Evolutionary conservation across 2,113 vertebrate species (phyloP), one percentile per base, ranked within the genome.

Genomic region (Myrmophylax atrothorax): DNA sequence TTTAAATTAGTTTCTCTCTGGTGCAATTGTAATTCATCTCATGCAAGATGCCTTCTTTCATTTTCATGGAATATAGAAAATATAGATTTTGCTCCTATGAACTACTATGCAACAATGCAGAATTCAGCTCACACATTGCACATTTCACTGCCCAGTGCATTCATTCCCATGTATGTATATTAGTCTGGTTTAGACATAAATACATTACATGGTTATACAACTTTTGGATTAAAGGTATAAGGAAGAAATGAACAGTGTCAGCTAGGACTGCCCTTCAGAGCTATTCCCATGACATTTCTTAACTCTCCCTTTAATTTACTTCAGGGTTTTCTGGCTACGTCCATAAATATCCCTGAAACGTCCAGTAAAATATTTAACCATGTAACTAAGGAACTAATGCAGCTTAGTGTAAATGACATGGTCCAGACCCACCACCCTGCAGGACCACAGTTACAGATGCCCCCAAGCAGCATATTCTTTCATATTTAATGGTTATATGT

Each of bases 311-410:
- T 89, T 93, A 87, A 94, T 95, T 95, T 90, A 95, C 66, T 80
- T 95, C 67, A 59, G 63, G 35, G 37, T 73, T 96, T 88, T 79
- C 20, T 2, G 63, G 75, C 84, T 64, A 37, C 44, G 52, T 59
- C 63, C 84, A 73, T 91, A 96, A 96, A 93, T 91, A 94, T 47
- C 50, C 74, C 58, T 95, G 77, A 74, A 96, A 93, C 1, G 4
- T 62, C 59, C 82, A 83, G 55, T 96, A 83, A 96, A 96, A 96
- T 94, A 95, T 97, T 96, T 96, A 95, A 95, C 84, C 42, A 33
- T 67, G 93, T 95, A 96, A 90, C 91, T 90, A 95, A 86, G 95
- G 67, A 95, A 94, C 82, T 96, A 96, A 93, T 85, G 84, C 84
- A 90, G 70, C 75, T 90, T 50, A 4, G 50, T 88, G 87, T 80